A percentile compares a stretch with the other conserved stretches of the same genome.
Conservation (phyloP, 2,888 invertebrate species). For the Arctia plantaginis region DNA sequence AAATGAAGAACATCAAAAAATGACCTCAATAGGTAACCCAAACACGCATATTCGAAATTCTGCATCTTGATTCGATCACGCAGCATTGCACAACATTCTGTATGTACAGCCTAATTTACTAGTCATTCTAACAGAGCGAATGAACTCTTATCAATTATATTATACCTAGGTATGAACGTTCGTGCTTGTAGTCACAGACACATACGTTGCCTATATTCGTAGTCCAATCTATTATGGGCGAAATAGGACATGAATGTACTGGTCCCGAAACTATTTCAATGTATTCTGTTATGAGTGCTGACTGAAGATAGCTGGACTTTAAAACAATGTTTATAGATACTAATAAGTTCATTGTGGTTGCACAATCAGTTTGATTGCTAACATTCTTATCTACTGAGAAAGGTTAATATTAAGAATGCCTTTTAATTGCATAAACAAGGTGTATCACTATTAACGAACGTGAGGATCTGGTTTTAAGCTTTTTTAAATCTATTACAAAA, state of each 20-base stretch:
- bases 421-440: conserved; percentile 27
- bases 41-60: neutral
- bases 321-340: conserved; percentile 4
- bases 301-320: conserved; percentile 16
- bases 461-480: conserved; percentile 13
- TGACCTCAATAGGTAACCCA: neutral
- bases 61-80: conserved; percentile 38
- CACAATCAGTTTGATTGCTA: conserved; percentile 22
- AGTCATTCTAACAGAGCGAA: conserved; percentile 62
- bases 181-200: conserved; percentile 38
- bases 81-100: conserved; percentile 63
- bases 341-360: conserved; percentile 10
- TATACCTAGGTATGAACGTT: conserved; percentile 31
- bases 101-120: conserved; percentile 48
- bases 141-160: conserved; percentile 52
- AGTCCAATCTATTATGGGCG: conserved; percentile 26
- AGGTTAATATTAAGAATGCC: conserved; percentile 27
- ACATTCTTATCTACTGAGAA: conserved; percentile 27
- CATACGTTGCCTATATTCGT: conserved; percentile 25
- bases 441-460: conserved; percentile 24
- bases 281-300: conserved; percentile 21
- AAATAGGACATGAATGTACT: conserved; percentile 31
- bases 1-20: neutral
- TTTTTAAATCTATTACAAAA: conserved; percentile 16
- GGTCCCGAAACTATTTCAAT: conserved; percentile 28